A percentile compares a stretch with the other conserved stretches of the same genome.
Evolutionary conservation across 2,113 vertebrate genomes (phyloP).

Genomic region (Crotalus horridus): DNA sequence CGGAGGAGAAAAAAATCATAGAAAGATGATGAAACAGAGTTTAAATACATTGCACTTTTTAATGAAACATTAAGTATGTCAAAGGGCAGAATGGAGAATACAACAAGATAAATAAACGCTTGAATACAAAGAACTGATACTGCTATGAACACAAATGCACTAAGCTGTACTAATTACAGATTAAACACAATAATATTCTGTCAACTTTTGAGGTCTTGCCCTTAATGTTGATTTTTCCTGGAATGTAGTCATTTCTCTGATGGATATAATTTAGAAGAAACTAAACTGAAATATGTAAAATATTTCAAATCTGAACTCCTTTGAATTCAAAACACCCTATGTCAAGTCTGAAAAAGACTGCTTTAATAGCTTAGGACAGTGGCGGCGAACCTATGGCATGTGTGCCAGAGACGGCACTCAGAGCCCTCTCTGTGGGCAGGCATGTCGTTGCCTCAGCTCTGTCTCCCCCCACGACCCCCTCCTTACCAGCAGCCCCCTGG

Average conservation of each 20-base stretch:
- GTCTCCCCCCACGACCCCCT: no score
- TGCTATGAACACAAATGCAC: conserved; percentile 36
- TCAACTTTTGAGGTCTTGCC: not conserved
- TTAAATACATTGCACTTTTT: conserved; percentile 75
- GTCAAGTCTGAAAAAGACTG: not conserved
- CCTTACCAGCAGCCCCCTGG: no score
- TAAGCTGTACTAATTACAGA: not conserved
- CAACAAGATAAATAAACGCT: conserved; percentile 69
- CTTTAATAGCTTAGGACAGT: not conserved
- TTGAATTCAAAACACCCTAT: not conserved
- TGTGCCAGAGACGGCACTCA: no score
- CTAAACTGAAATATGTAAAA: not conserved
- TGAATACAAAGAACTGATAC: conserved; percentile 78
- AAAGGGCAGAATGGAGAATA: conserved; percentile 58
- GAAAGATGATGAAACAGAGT: conserved; percentile 71
- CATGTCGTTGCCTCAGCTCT: no score
- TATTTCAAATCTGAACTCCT: not conserved
- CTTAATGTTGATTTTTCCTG: not conserved
- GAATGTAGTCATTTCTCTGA: not conserved
- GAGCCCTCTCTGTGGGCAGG: no score
- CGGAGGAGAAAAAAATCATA: conserved; percentile 51
- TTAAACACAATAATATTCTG: not conserved
- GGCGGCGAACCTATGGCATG: no score
- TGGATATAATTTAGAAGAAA: not conserved
- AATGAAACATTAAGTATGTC: conserved; percentile 76